Evolutionary conservation across 2,888 invertebrate species (phyloP), one percentile per base, ranked within the genome.

Genomic region (Stenodera caucasica): DNA sequence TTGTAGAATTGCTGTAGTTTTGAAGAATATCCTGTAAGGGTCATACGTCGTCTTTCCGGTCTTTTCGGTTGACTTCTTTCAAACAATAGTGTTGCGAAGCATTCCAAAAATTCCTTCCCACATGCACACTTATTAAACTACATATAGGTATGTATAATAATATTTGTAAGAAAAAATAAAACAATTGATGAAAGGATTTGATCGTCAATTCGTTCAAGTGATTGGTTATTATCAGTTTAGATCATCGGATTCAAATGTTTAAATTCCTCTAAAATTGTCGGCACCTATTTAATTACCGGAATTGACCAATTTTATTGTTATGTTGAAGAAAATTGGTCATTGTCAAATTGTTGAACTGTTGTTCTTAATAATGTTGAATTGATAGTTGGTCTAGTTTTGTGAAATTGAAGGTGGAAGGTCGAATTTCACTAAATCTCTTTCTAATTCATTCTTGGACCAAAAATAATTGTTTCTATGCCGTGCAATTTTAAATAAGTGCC

Each of bases 81-180:
- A 63, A 65, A 71, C 70, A 71, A 71, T 63, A 67, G 67, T 61
- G 37, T 55, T 63, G 54, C 49, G n/a, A 40, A 63, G 57, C 71
- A 73, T 73, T 73, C 71, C 60, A 58, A 30, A 63, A 66, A 72
- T 72, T 70, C 71, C 71, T 73, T 71, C 71, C 71, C 71, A 71
- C 70, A 70, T 45, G 45, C 15, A 45, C 45, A 45, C 45, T 21
- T 45, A 18, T 45, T 45, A 45, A 45, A 45, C 18, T 8, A 45
- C 12, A 11, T 21, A 37, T 3, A n/a, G n/a, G n/a, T n/a, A n/a
- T n/a, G n/a, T n/a, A 33, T 33, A 12, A 33, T 12, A 12, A 12
- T 12, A 33, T n/a, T 33, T n/a, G n/a, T 12, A 33, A 12, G 4
- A n/a, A 12, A 12, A n/a, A 12, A n/a, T 37, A 45, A 21, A 1